Conservation (phyloP, 2,888 invertebrate species). For the Dicroscelio sp. region DNA sequence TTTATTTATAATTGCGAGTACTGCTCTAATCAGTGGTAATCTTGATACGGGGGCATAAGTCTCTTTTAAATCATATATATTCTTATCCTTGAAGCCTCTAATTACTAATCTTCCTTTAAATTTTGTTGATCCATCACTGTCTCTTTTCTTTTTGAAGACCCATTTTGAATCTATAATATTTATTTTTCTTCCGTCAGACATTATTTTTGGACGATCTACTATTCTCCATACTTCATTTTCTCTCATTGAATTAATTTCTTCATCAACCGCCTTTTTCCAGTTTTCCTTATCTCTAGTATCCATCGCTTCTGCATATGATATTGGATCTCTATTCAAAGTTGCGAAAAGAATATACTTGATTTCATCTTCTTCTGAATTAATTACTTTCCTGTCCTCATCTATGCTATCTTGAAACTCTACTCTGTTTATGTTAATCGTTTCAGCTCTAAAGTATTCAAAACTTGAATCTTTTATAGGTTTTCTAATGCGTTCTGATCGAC, state of each 20-base stretch:
- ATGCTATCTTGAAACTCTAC: neutral
- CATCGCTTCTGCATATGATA: slow-evolving; percentile 56
- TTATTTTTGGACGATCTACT: slow-evolving; percentile 46
- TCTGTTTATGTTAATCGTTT: neutral
- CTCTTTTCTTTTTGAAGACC: slow-evolving; percentile 77
- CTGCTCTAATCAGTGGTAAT: slow-evolving; percentile 63
- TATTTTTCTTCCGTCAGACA: neutral
- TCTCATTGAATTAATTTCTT: slow-evolving; percentile 68
- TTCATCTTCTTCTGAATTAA: slow-evolving; percentile 39
- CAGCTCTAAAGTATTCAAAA: slow-evolving; percentile 9
- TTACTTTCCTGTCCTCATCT: too few relatives aligned
- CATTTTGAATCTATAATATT: slow-evolving; percentile 57
- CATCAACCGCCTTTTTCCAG: slow-evolving; percentile 66
- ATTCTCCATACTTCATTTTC: slow-evolving; percentile 60
- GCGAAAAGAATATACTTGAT: slow-evolving; percentile 35
- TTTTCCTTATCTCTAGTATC: slow-evolving; percentile 42
- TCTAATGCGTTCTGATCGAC: neutral
- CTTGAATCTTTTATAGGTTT: slow-evolving; percentile 12
- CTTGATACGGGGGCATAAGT: slow-evolving; percentile 62
- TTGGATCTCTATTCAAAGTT: slow-evolving; percentile 40
- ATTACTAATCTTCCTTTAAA: slow-evolving; percentile 77
- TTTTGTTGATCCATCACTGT: neutral
- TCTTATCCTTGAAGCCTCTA: slow-evolving; percentile 77
- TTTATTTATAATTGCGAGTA: slow-evolving; percentile 65
- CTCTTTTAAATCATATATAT: slow-evolving; percentile 65